Conservation (phyloP, 2,797 vertebrate species). For the Caiman crocodilus region DNA sequence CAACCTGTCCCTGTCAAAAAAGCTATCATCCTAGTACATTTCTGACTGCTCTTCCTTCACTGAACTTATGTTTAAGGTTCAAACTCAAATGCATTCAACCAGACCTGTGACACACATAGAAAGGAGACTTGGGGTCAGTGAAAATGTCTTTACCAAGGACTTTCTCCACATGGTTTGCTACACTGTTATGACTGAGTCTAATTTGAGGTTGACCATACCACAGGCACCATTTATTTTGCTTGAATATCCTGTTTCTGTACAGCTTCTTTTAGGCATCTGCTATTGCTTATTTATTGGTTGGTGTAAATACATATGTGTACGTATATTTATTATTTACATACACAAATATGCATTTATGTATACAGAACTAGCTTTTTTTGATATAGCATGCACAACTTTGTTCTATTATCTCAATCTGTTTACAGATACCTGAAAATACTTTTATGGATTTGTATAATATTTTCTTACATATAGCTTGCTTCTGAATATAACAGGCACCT, state of each 20-base stretch:
- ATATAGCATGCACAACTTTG: too few relatives aligned
- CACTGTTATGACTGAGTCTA: background rate
- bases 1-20: background rate
- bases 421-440: background rate
- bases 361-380: background rate
- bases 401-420: too few relatives aligned
- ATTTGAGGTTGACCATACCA: background rate
- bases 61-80: slow-evolving; percentile 5
- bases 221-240: background rate
- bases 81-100: slow-evolving; percentile 40
- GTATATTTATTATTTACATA: too few relatives aligned
- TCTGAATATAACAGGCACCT: too few relatives aligned
- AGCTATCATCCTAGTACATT: background rate
- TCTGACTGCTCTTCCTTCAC: slow-evolving; percentile 20
- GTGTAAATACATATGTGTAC: background rate
- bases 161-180: background rate
- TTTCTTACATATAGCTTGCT: too few relatives aligned
- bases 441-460: too few relatives aligned
- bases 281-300: background rate
- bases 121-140: background rate
- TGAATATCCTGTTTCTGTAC: background rate
- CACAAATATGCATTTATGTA: background rate
- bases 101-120: slow-evolving; percentile 11
- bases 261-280: background rate
- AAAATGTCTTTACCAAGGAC: background rate